Base-by-base conservation (phyloP, 1,140 invertebrate genomes). In the Thaumatotibia leucotreta region DNA sequence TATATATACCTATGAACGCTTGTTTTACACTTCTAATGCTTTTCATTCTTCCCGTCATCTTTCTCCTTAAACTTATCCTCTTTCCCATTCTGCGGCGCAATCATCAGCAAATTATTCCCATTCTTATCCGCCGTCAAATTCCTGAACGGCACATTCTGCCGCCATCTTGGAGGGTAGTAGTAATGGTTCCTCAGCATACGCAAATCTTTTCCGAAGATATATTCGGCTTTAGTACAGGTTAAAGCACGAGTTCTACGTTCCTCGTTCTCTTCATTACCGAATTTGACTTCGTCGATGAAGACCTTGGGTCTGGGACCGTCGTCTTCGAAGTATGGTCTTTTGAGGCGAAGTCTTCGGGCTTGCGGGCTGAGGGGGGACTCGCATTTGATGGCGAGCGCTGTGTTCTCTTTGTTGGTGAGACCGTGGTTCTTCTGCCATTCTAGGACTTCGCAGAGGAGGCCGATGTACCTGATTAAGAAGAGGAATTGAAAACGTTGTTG, bases 381-480 rank as follows among this genome's bases (percentile, higher is more conserved):
- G 65, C 92, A 93, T 82, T 93, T 93, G 14, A 92, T 86, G 0
- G 90, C 86, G 0, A 91, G 70, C 11, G 70, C 92, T 64, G 50
- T 85, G 74, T 76, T 93, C 64, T 78, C 92, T 76, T 79, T 92
- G 73, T 76, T 91, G 65, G 73, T 87, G 20, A 92, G 69, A 72
- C 91, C 71, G 91, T 92, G 90, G 73, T 89, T 83, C 76, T 94
- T 93, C 84, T 98, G 97, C 96, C 97, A 98, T 79, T 97, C 96
- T 0, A 99, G 82, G 1, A 99, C 96, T 75, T 95, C 95, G 32
- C 94, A 95, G 6, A 99, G 91, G 0, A 99, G 92, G 64, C 95
- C 94, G 64, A 99, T 99, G 85, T 99, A 99, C 74, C 95, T 96
- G 76, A 35, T 81, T 84, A 75, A 58, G 29, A 68, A 61, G 64